phyloP scores from a whole-genome alignment of 2,888 invertebrate species.

The Nematopogon swammerdamellus region DNA sequence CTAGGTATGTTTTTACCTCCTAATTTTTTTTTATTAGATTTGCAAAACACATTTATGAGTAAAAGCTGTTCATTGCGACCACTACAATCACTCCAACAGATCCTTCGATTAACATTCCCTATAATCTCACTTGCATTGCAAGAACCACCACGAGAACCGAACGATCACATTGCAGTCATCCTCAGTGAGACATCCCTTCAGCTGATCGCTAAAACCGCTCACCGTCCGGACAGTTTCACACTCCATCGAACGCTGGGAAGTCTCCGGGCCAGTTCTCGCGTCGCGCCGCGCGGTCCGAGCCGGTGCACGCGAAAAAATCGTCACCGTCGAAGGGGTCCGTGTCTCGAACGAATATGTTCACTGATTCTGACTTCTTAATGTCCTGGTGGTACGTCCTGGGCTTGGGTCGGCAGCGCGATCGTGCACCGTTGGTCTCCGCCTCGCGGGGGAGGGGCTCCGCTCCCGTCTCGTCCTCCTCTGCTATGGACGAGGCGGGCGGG shows the following conservation, averaged over 20 bases:
- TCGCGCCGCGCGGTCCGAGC: slow-evolving; percentile 40
- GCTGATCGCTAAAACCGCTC: no score
- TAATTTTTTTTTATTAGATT: no score
- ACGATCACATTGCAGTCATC: no score
- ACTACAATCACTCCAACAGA: no score
- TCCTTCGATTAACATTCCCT: no score
- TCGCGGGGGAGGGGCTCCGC: slow-evolving; percentile 8
- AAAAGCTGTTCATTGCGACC: no score
- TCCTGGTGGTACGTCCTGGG: slow-evolving; percentile 43
- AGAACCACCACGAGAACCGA: no score
- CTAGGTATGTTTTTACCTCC: no score
- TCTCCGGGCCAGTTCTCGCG: slow-evolving; percentile 51
- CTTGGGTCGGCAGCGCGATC: slow-evolving; percentile 5
- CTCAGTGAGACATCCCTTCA: no score
- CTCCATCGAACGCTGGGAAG: slow-evolving; percentile 43
- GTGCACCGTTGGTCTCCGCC: slow-evolving; percentile 12
- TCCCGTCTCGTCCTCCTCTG: slow-evolving; percentile 36
- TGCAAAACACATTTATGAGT: no score
- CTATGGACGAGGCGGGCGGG: slow-evolving; percentile 41
- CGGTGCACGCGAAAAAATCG: slow-evolving; percentile 72
- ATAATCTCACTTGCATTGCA: no score
- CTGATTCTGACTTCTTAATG: slow-evolving; percentile 84
- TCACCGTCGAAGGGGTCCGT: slow-evolving; percentile 87
- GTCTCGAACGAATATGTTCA: slow-evolving; percentile 84
- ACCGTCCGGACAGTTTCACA: slow-evolving; percentile 19